Conservation (phyloP, 2,113 vertebrate species). For the Variabilichromis moorii region DNA sequence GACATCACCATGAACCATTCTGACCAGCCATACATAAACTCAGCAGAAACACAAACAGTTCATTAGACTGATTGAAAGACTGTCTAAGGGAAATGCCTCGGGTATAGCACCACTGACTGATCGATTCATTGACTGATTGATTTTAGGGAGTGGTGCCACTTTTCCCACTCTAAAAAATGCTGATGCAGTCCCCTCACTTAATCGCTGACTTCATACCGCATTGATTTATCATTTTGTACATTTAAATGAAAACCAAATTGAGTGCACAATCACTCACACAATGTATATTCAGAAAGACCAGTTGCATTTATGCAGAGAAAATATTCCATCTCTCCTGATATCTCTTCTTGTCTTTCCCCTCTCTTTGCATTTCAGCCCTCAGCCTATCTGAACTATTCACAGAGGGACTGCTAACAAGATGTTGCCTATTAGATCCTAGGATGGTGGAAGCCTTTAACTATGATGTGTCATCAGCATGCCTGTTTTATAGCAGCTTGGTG, state of each 20-base stretch:
- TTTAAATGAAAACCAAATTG: neutral
- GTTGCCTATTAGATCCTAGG: constrained; percentile 32
- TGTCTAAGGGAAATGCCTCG: constrained; percentile 5
- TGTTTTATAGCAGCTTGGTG: constrained; percentile 30
- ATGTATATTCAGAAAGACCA: neutral
- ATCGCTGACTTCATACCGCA: neutral
- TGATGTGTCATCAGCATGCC: constrained; percentile 44
- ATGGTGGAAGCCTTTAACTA: constrained; percentile 41
- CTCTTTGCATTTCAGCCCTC: neutral
- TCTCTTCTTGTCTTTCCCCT: neutral
- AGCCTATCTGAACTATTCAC: neutral
- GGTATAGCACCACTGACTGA: neutral
- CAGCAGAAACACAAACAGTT: neutral
- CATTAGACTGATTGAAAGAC: constrained; percentile 38
- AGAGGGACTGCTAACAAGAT: constrained; percentile 37
- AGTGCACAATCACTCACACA: neutral
- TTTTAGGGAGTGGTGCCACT: neutral
- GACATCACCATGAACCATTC: neutral
- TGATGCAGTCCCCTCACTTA: neutral
- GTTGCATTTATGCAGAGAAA: neutral
- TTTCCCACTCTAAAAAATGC: constrained; percentile 18
- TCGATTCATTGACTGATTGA: constrained; percentile 26
- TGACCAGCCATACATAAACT: neutral
- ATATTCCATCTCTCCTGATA: neutral
- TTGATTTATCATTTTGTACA: constrained; percentile 11